phyloP scores from a whole-genome alignment of 2,113 vertebrate genomes.

The Microtus montanus region DNA sequence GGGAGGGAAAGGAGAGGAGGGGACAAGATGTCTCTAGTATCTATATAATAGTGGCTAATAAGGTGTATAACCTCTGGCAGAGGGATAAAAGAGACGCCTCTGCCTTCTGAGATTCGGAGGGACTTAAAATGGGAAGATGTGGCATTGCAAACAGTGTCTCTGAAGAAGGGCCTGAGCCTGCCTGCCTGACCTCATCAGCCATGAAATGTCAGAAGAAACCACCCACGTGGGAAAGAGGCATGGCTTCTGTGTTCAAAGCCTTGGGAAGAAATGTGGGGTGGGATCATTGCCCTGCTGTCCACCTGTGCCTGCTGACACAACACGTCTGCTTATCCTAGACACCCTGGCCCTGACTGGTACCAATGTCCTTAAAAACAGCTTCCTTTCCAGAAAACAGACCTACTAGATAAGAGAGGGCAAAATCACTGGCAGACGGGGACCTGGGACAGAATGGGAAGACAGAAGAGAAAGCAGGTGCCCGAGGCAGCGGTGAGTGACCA shows the following conservation, averaged over 20 bases:
- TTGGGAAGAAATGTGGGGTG: background rate
- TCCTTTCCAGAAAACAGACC: background rate
- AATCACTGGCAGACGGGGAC: background rate
- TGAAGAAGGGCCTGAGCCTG: background rate
- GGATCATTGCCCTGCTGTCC: background rate
- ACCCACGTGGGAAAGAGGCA: background rate
- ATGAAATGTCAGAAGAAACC: background rate
- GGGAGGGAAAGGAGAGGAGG: background rate
- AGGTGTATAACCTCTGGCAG: background rate
- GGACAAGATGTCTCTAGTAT: background rate
- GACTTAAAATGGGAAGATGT: background rate
- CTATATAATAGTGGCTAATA: background rate
- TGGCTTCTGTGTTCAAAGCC: background rate
- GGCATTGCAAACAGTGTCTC: background rate
- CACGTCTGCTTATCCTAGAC: background rate
- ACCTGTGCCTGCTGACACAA: background rate
- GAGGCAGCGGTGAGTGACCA: fast-evolving
- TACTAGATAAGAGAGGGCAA: background rate
- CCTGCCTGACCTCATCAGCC: background rate
- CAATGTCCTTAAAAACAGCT: background rate
- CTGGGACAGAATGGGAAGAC: background rate
- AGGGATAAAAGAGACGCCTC: background rate
- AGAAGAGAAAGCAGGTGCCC: background rate
- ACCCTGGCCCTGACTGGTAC: background rate
- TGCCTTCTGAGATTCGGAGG: background rate